Base-by-base conservation (phyloP, 2,113 vertebrate genomes). In the Paratilapia polleni region DNA sequence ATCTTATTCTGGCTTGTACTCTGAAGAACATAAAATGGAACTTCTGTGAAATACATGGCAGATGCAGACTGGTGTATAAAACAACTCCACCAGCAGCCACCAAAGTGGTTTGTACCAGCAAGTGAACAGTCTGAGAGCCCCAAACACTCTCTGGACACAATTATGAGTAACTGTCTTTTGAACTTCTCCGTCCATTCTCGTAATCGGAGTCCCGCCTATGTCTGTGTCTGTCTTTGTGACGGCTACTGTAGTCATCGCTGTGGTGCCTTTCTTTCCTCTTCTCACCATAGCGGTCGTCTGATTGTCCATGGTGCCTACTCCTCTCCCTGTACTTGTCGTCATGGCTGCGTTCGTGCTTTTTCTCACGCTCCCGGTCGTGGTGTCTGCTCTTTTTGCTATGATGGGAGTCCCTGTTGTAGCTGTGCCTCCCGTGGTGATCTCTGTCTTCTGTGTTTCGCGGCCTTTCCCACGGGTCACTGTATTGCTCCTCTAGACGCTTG, bases 381-480 rank as follows among this genome's bases (percentile, higher is more conserved):
- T 96, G 96, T 38, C 96, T 94, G 78, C 97, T 97, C 91, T 98
- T 98, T 89, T 97, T 98, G 81, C 95, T 93, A 15, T 97, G 96
- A 84, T 97, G 96, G 1, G 97, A 93, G 61, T 97, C 97, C 84
- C 95, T 97, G 92, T 97, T 96, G 89, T 97, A 95, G 47, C 97
- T 92, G 77, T 97, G 96, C 60, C 95, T 94, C 28, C 90, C 89
- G 0, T 96, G 94, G 78, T 95, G 96, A 66, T 98, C 97, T 31
- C 93, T 91, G 78, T 97, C 97, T 5, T 96, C 97, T 12, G 87
- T 83, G 24, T 94, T 95, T 2, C 95, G 96, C 2, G 96, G 96
- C 90, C 97, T 97, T 87, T 97, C 97, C 97, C 97, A 98, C 20
- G 96, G 97, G 88, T 98, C 97, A 0, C 94, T 96, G 87, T 97